Conservation (phyloP, 2,888 invertebrate species). For the Rhodophaea formosa region DNA sequence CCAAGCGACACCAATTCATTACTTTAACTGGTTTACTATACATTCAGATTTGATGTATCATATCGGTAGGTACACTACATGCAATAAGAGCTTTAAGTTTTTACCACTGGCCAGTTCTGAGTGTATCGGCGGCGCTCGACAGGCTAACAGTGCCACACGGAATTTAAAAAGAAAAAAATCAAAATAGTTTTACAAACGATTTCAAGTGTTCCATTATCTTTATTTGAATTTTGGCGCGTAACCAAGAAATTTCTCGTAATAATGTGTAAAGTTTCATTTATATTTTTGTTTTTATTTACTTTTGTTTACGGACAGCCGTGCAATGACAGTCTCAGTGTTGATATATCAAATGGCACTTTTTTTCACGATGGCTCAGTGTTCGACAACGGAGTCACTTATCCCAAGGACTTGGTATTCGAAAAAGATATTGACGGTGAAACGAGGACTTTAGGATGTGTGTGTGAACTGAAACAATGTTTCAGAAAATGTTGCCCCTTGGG, state of each 20-base stretch:
- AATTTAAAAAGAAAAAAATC: conserved; percentile 7
- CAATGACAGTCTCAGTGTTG: conserved; percentile 9
- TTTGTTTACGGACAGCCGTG: conserved; percentile 7
- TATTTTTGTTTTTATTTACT: background rate
- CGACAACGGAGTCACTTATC: background rate
- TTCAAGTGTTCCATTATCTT: too few relatives aligned
- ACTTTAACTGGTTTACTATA: conserved; percentile 5
- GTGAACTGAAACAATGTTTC: background rate
- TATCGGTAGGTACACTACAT: background rate
- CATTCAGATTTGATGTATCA: background rate
- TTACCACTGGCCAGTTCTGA: background rate
- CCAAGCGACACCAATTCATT: too few relatives aligned
- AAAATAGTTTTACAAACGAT: too few relatives aligned
- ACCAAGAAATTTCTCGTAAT: conserved; percentile 7
- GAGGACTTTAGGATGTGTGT: conserved; percentile 3
- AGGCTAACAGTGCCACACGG: conserved; percentile 2
- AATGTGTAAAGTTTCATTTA: conserved; percentile 12
- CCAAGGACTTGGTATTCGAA: conserved; percentile 5
- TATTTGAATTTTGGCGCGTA: conserved; percentile 3
- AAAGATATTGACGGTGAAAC: background rate
- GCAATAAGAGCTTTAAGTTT: background rate
- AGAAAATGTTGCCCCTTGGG: conserved; percentile 19
- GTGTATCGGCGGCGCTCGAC: conserved; percentile 10
- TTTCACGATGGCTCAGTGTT: conserved; percentile 13
- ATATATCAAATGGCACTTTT: conserved; percentile 5